Conservation (phyloP, 2,888 invertebrate genomes). For the Mongoloraphidia duomilia region DNA sequence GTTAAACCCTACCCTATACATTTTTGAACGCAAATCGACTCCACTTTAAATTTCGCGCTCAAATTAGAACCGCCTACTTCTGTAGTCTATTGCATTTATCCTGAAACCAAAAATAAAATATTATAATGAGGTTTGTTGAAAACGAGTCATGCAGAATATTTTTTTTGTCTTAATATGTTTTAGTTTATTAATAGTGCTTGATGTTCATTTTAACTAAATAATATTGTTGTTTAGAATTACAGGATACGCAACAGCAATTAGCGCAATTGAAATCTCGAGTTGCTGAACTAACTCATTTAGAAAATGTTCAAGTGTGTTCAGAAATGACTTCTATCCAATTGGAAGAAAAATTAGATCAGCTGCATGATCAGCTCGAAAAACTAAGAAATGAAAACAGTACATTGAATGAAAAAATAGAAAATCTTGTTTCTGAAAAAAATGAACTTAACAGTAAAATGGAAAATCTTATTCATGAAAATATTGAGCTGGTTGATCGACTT, state of each 20-base stretch:
- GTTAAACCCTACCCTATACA: no score
- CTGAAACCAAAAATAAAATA: no score
- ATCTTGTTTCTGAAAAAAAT: constrained; percentile 42
- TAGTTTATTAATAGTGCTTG: no score
- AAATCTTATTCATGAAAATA: constrained; percentile 55
- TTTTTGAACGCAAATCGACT: no score
- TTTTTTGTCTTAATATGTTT: no score
- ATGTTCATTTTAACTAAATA: no score
- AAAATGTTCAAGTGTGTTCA: constrained; percentile 56
- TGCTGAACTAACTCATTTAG: constrained; percentile 43
- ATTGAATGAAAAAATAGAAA: constrained; percentile 38
- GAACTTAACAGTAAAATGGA: constrained; percentile 46
- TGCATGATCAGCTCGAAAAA: constrained; percentile 35
- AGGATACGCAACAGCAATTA: constrained; percentile 44
- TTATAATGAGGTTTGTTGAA: no score
- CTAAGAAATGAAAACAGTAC: constrained; percentile 38
- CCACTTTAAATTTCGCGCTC: no score
- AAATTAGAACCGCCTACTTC: no score
- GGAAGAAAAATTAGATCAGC: constrained; percentile 55
- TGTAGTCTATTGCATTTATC: no score
- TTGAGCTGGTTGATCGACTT: constrained; percentile 55
- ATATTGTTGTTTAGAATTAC: constrained; percentile 32
- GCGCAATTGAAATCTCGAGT: constrained; percentile 44
- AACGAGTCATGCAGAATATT: no score
- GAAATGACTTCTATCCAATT: constrained; percentile 65